These are phyloP conservation scores for Desmodus rotundus DNA, from an alignment of 2,113 vertebrate genomes.

Conservation along the genomic window DNA sequence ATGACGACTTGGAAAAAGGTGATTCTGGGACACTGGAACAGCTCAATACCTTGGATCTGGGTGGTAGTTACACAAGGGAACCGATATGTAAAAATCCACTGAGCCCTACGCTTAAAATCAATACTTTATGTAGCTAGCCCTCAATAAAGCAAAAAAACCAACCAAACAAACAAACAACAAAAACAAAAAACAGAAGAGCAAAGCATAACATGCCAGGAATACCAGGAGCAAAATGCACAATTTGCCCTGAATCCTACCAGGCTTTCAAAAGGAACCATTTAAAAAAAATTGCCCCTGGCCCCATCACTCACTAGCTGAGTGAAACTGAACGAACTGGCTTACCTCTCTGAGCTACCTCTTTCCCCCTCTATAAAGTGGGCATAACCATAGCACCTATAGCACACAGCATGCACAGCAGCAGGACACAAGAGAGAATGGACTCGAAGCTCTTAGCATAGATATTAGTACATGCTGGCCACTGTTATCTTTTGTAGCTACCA, in stretches of 20 bases:
- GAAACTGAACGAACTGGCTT: neutral
- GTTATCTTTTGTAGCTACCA: neutral
- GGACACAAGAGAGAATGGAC: neutral
- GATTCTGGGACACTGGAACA: neutral
- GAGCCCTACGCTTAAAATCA: neutral
- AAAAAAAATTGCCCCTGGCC: neutral
- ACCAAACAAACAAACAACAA: neutral
- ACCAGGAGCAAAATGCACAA: neutral
- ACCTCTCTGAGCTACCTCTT: neutral
- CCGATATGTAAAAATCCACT: neutral
- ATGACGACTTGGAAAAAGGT: slow-evolving; percentile 29
- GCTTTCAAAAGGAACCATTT: neutral
- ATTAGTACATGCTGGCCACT: slow-evolving; percentile 27
- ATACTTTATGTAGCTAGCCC: neutral
- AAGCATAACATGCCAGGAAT: neutral
- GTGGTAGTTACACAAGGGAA: neutral
- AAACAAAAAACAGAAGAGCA: neutral
- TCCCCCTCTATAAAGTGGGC: neutral
- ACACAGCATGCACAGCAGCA: slow-evolving; percentile 3
- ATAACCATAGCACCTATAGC: neutral
- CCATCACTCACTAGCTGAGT: neutral
- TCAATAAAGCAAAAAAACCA: neutral
- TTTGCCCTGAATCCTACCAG: neutral
- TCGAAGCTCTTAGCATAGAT: neutral
- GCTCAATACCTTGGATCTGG: neutral